A percentile compares a stretch with the other conserved stretches of the same genome.
Conservation (phyloP, 1,140 invertebrate genomes). For the Trichonephila clavipes region DNA sequence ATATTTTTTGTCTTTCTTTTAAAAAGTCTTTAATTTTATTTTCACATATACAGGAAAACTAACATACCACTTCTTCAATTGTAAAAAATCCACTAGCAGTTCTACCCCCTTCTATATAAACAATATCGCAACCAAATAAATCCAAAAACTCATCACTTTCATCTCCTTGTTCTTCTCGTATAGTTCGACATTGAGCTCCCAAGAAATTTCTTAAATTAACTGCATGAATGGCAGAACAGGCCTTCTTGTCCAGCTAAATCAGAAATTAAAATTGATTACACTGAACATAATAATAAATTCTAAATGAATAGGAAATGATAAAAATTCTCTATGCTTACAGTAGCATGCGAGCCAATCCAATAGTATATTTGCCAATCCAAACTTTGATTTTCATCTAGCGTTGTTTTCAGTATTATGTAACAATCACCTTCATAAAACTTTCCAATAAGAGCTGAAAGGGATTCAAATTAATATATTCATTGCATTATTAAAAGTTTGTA, state of each 20-base stretch:
- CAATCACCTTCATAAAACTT: constrained; percentile 99
- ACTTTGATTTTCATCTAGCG: constrained; percentile 90
- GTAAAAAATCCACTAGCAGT: constrained; percentile 98
- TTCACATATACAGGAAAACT: background rate
- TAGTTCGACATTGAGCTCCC: constrained; percentile 97
- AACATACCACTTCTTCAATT: constrained; percentile 92
- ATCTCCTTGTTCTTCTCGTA: constrained; percentile 97
- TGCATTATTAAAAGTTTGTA: background rate
- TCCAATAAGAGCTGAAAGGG: constrained; percentile 93
- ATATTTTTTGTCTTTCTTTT: background rate
- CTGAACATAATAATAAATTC: background rate
- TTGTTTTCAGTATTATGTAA: constrained; percentile 98
- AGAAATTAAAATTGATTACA: constrained; percentile 56
- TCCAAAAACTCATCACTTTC: constrained; percentile 97
- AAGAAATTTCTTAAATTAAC: constrained; percentile 98
- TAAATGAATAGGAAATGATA: background rate
- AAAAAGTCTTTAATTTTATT: background rate
- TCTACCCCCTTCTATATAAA: constrained; percentile 97
- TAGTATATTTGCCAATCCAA: constrained; percentile 98
- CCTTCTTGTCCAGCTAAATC: constrained; percentile 92
- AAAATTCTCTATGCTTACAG: constrained; percentile 84
- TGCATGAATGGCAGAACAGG: constrained; percentile 99
- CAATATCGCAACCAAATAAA: constrained; percentile 95
- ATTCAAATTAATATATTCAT: background rate
- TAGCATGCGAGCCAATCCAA: constrained; percentile 98